Evolutionary conservation across 30 jellyfish, hydroid and myxozoan species (phyloP).

Genomic region (Hydractinia symbiolongicarpus): DNA sequence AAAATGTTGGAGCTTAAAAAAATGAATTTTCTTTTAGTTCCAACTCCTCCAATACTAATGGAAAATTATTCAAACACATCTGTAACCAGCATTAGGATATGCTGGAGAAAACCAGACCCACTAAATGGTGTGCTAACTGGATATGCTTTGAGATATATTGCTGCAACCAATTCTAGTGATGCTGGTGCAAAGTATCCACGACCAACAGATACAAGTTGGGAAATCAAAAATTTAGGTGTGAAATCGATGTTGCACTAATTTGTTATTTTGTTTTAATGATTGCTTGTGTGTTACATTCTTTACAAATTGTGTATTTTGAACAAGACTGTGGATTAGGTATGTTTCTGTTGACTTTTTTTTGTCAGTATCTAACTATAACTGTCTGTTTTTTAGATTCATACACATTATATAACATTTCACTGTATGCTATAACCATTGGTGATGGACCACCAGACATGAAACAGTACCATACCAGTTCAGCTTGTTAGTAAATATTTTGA

Average conservation of each 20-base stretch:
- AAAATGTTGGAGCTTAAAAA: too few relatives aligned
- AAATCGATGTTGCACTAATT: too few relatives aligned
- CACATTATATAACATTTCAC: slow-evolving; percentile 23
- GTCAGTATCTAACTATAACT: too few relatives aligned
- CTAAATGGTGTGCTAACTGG: slow-evolving; percentile 33
- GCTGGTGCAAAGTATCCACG: background rate
- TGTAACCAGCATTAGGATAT: background rate
- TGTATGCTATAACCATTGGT: slow-evolving; percentile 23
- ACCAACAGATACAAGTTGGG: too few relatives aligned
- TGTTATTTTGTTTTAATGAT: too few relatives aligned
- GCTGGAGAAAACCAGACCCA: slow-evolving; percentile 20
- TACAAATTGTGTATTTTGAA: too few relatives aligned
- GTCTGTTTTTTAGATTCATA: slow-evolving; percentile 20
- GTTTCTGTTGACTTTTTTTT: too few relatives aligned
- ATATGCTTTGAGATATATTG: slow-evolving; percentile 9
- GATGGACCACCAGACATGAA: slow-evolving; percentile 6
- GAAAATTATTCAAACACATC: slow-evolving; percentile 6
- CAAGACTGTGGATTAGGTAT: too few relatives aligned
- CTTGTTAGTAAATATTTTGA: background rate
- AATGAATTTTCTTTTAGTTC: background rate
- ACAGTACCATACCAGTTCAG: slow-evolving; percentile 25
- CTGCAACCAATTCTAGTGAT: background rate
- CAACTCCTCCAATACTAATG: slow-evolving; percentile 1
- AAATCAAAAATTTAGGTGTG: too few relatives aligned
- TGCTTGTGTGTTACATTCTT: too few relatives aligned